These are phyloP conservation scores for Scomber scombrus DNA, from an alignment of 2,113 vertebrate species.

Conservation along the genomic window DNA sequence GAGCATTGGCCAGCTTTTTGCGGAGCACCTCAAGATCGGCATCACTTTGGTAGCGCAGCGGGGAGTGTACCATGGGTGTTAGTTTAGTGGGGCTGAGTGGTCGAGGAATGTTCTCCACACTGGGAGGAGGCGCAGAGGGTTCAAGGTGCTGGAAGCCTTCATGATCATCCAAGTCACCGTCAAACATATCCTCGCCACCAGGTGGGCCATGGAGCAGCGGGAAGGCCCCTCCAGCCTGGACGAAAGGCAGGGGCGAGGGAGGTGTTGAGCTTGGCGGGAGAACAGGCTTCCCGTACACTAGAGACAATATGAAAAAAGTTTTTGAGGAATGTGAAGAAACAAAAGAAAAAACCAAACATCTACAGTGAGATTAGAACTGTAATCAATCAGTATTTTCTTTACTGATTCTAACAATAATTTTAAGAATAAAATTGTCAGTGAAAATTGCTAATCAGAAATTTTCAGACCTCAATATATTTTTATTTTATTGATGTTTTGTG, in stretches of 20 bases:
- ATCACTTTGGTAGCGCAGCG: conserved; percentile 97
- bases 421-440: too few relatives aligned
- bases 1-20: conserved; percentile 94
- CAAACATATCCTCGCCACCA: conserved; percentile 64
- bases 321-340: not conserved
- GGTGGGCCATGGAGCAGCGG: conserved; percentile 65
- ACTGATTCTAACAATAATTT: not conserved
- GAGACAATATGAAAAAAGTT: conserved; percentile 19
- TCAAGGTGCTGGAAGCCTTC: conserved; percentile 72
- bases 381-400: not conserved
- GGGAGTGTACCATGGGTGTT: conserved; percentile 97
- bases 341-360: not conserved
- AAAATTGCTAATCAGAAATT: too few relatives aligned
- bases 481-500: too few relatives aligned
- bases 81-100: conserved; percentile 98
- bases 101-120: conserved; percentile 94
- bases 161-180: conserved; percentile 68
- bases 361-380: not conserved
- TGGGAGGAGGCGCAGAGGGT: conserved; percentile 82
- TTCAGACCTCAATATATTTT: too few relatives aligned
- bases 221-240: conserved; percentile 74
- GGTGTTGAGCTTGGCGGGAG: conserved; percentile 77
- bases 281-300: conserved; percentile 82
- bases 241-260: conserved; percentile 78
- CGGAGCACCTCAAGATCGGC: conserved; percentile 95